phyloP scores from a whole-genome alignment of 2,888 invertebrate species.

The Smittia sp. region DNA sequence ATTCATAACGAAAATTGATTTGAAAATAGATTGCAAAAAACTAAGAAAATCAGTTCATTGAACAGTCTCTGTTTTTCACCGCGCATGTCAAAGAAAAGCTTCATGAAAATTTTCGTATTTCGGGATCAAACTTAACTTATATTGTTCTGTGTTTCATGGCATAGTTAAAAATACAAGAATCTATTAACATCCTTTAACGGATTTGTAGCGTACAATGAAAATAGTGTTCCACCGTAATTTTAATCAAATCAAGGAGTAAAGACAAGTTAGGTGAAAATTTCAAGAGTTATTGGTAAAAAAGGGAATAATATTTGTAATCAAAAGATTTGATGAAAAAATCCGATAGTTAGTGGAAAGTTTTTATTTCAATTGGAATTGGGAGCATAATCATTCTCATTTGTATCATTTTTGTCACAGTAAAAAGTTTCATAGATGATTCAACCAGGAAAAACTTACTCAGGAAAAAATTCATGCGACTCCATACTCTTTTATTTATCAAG shows the following conservation, averaged over 20 bases:
- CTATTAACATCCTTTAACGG: no score
- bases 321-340: not conserved
- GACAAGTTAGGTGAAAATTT: not conserved
- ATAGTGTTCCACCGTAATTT: no score
- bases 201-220: no score
- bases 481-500: not conserved
- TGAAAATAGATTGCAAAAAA: no score
- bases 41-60: not conserved
- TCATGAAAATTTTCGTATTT: conserved; percentile 4
- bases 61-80: not conserved
- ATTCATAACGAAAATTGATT: no score
- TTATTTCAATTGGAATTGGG: not conserved
- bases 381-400: not conserved
- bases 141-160: not conserved
- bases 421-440: not conserved
- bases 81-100: conserved; percentile 20
- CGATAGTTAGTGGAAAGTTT: not conserved
- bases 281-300: not conserved
- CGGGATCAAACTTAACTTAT: not conserved
- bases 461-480: conserved; percentile 7
- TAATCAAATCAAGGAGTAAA: not conserved
- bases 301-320: not conserved
- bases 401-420: not conserved
- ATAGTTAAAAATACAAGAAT: conserved; percentile 25
- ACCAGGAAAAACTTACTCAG: not conserved